A percentile compares a stretch with the other conserved stretches of the same genome.
Conservation (phyloP, 2,888 invertebrate genomes). For the Cheilosia soror region DNA sequence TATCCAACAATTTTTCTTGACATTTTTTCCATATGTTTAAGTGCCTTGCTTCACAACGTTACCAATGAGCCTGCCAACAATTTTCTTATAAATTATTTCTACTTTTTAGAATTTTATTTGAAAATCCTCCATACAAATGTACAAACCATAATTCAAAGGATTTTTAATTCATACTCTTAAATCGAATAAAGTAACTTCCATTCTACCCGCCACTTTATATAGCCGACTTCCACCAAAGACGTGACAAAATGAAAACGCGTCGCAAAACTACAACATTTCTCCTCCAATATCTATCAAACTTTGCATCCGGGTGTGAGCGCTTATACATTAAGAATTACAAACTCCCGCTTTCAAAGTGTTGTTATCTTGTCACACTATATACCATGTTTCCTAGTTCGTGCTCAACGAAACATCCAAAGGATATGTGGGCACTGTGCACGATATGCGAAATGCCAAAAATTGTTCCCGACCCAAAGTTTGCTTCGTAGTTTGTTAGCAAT, state of each 20-base stretch:
- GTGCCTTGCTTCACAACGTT: too few relatives aligned
- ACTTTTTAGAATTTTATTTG: too few relatives aligned
- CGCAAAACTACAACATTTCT: not conserved
- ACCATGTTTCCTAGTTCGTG: slow-evolving; percentile 35
- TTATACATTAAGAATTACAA: slow-evolving; percentile 50
- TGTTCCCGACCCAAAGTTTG: slow-evolving; percentile 22
- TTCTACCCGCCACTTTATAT: too few relatives aligned
- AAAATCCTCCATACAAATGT: too few relatives aligned
- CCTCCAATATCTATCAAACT: slow-evolving; percentile 43
- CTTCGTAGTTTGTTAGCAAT: slow-evolving; percentile 24
- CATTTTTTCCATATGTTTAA: too few relatives aligned
- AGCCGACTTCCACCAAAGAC: slow-evolving; percentile 2
- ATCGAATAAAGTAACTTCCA: too few relatives aligned
- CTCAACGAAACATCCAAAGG: slow-evolving; percentile 42
- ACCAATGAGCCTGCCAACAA: too few relatives aligned
- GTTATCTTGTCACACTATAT: slow-evolving; percentile 43
- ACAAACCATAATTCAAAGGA: too few relatives aligned
- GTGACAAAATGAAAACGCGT: slow-evolving; percentile 41
- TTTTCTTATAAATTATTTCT: too few relatives aligned
- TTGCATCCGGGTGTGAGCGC: slow-evolving; percentile 26
- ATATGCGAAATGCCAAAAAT: slow-evolving; percentile 47
- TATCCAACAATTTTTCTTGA: too few relatives aligned
- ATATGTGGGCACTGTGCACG: slow-evolving; percentile 5
- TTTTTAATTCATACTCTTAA: too few relatives aligned
- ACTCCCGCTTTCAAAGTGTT: slow-evolving; percentile 19